phyloP scores from a whole-genome alignment of 2,888 invertebrate genomes.

The Agonopterix heracliana region DNA sequence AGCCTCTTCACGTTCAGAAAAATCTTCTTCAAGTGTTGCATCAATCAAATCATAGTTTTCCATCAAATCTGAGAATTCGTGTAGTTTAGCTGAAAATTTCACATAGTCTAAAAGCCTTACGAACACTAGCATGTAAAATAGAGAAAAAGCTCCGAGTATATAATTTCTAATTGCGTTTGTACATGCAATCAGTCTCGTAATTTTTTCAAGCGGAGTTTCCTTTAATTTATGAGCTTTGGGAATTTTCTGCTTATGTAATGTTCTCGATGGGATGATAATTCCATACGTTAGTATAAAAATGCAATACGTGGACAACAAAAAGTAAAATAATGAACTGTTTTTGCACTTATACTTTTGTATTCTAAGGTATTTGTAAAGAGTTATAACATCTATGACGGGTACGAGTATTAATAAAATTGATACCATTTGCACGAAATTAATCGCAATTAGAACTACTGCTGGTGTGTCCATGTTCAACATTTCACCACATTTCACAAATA shows the following conservation, averaged over 20 bases:
- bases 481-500: constrained; percentile 5
- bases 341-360: constrained; percentile 12
- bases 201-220: constrained; percentile 29
- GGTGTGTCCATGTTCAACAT: constrained; percentile 24
- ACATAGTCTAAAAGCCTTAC: constrained; percentile 47
- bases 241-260: constrained; percentile 25
- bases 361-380: constrained; percentile 34
- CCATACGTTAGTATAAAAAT: constrained; percentile 31
- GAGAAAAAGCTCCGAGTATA: constrained; percentile 45
- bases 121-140: constrained; percentile 44
- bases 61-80: constrained; percentile 53
- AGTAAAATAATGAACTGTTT: constrained; percentile 8
- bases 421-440: constrained; percentile 44
- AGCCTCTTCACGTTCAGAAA: background rate
- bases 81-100: constrained; percentile 51
- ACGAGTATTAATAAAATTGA: constrained; percentile 35
- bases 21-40: background rate
- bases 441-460: constrained; percentile 25
- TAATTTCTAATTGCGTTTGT: constrained; percentile 51
- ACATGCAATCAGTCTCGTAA: constrained; percentile 34
- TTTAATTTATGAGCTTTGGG: constrained; percentile 12
- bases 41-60: constrained; percentile 47
- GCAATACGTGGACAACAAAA: constrained; percentile 19
- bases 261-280: constrained; percentile 38
- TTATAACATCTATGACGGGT: constrained; percentile 35